A percentile compares a stretch with the other conserved stretches of the same genome.
Conservation (phyloP, 23 tunicate genomes). For the Diplosoma virens region DNA sequence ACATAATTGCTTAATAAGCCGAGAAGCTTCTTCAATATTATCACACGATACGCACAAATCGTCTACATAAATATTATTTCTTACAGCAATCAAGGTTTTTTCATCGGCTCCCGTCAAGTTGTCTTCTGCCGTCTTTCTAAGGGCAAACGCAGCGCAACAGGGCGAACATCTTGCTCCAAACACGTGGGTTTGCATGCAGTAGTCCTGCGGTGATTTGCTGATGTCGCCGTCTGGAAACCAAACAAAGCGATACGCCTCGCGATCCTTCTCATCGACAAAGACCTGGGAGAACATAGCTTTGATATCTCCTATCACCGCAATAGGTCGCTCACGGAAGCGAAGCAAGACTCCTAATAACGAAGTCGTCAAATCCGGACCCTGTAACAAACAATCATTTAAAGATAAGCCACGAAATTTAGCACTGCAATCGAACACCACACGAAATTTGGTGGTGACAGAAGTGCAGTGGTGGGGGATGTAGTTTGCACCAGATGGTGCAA, state of each 20-base stretch:
- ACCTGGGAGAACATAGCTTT: conserved; percentile 4
- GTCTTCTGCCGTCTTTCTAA: neutral
- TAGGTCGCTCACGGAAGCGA: neutral
- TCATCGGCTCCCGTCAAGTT: neutral
- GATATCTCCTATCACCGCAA: neutral
- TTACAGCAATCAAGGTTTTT: neutral
- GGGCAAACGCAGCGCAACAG: conserved; percentile 8
- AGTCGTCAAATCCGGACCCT: neutral
- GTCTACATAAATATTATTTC: neutral
- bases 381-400: neutral
- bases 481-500: too few species aligned
- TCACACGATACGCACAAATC: conserved; percentile 4
- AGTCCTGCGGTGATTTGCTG: neutral
- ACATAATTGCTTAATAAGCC: neutral
- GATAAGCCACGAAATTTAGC: neutral
- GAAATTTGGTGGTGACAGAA: neutral
- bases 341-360: neutral
- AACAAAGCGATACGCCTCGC: neutral
- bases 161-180: conserved; percentile 16
- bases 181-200: conserved; percentile 12
- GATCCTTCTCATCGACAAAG: neutral
- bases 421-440: conserved; percentile 14
- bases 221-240: neutral
- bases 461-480: conserved; percentile 18
- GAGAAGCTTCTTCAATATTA: neutral